Conservation (phyloP, 2,888 invertebrate species). For the Eristalis pertinax region DNA sequence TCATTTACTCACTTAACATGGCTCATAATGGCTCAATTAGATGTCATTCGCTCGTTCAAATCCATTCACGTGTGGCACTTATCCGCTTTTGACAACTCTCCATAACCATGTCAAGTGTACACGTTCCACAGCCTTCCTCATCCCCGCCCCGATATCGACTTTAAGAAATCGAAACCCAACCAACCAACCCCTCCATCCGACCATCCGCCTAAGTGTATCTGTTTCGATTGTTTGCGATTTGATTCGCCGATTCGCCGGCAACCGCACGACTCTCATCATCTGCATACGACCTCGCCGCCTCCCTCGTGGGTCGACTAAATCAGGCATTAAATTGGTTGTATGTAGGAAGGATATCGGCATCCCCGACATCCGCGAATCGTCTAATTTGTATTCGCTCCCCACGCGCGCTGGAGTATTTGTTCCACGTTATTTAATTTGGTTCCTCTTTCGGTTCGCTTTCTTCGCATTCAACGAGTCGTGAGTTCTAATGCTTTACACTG, state of each 20-base stretch:
- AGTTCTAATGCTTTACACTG: slow-evolving; percentile 4
- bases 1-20: too few species aligned
- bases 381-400: slow-evolving; percentile 20
- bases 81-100: background rate
- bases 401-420: slow-evolving; percentile 4
- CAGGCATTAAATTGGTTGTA: slow-evolving; percentile 21
- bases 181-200: background rate
- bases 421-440: slow-evolving; percentile 29
- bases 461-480: slow-evolving; percentile 13
- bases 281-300: background rate
- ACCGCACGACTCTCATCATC: background rate
- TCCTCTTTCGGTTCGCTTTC: background rate
- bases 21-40: background rate
- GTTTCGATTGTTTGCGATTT: slow-evolving; percentile 15
- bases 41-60: background rate
- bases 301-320: slow-evolving; percentile 3
- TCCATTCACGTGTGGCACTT: background rate
- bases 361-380: background rate
- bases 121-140: background rate
- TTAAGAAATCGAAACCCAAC: background rate
- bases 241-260: background rate
- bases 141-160: background rate
- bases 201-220: background rate
- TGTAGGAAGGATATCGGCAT: background rate
- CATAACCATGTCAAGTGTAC: background rate